Percentiles rank a stretch among this genome's conserved stretches.
Conservation (phyloP, 2,113 vertebrate genomes). For the Platysteira castanea region DNA sequence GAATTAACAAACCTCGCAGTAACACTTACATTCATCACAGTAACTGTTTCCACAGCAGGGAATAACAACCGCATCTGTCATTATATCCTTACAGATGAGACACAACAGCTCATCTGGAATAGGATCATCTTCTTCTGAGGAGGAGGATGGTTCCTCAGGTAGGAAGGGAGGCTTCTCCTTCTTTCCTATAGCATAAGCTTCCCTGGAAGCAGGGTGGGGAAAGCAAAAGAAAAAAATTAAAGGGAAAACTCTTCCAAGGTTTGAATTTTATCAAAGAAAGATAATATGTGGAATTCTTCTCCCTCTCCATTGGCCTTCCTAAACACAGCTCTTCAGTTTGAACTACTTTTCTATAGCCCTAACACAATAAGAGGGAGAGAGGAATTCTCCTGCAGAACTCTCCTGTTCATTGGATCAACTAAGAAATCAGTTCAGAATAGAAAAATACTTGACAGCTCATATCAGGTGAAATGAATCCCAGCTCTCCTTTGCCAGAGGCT, state of each 20-base stretch:
- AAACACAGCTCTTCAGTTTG: neutral
- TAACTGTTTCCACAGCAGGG: conserved; percentile 99
- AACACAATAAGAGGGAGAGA: neutral
- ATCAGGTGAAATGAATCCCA: neutral
- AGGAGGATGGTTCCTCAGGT: conserved; percentile 78
- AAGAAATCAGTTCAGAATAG: neutral
- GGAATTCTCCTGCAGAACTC: neutral
- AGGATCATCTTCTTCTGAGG: conserved; percentile 84
- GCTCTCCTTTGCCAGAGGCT: neutral
- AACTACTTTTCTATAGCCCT: neutral
- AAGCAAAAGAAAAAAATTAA: neutral
- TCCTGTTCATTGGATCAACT: neutral
- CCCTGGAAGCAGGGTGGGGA: conserved; percentile 56
- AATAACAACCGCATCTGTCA: conserved; percentile 95
- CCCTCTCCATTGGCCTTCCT: neutral
- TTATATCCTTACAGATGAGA: conserved; percentile 92
- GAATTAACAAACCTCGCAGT: neutral
- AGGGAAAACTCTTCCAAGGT: neutral
- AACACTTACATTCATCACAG: conserved; percentile 94
- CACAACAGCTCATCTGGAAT: conserved; percentile 91
- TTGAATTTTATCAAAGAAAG: neutral
- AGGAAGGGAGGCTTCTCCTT: conserved; percentile 94
- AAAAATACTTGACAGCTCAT: neutral
- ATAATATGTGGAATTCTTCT: neutral
- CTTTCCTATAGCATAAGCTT: conserved; percentile 94